Percentiles rank a stretch among this genome's conserved stretches.
These are phyloP conservation scores for Semnornis frantzii DNA, from an alignment of 2,113 vertebrate genomes.

Conservation along the genomic window DNA sequence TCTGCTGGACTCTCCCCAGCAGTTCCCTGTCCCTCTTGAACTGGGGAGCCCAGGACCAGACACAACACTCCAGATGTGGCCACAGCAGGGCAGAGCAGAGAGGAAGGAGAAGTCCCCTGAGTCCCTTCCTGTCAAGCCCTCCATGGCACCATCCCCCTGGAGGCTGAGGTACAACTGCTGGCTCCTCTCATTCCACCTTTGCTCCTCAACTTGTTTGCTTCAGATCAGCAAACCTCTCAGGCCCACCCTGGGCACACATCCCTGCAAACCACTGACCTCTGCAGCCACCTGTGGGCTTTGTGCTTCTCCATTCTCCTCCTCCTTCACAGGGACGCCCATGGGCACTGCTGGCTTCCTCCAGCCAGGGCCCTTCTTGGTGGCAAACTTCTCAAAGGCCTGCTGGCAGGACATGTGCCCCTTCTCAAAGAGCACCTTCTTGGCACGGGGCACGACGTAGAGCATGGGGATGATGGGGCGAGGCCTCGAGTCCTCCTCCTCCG, in stretches of 20 bases:
- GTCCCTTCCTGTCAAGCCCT: background rate
- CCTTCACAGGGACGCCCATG: slow-evolving; percentile 13
- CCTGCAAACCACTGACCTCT: slow-evolving; percentile 39
- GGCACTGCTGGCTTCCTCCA: slow-evolving; percentile 18
- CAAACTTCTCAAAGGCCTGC: slow-evolving; percentile 84
- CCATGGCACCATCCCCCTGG: background rate
- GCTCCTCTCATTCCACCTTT: background rate
- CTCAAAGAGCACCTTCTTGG: slow-evolving; percentile 63
- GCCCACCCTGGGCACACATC: background rate
- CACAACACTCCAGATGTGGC: no score
- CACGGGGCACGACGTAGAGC: slow-evolving; percentile 77
- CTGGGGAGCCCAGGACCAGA: no score
- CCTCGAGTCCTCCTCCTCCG: slow-evolving; percentile 61
- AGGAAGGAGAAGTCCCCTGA: no score
- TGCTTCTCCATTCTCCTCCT: slow-evolving; percentile 24
- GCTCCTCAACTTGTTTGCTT: background rate
- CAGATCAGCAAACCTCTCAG: background rate
- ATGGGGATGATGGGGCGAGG: slow-evolving; percentile 78
- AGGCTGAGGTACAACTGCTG: background rate
- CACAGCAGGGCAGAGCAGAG: no score
- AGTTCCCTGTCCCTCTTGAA: no score
- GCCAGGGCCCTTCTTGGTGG: slow-evolving; percentile 25
- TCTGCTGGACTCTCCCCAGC: no score
- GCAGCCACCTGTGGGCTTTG: background rate
- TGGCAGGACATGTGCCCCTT: slow-evolving; percentile 80